Evolutionary conservation across 2,113 vertebrate species (phyloP).

Genomic region (Lagopus muta): DNA sequence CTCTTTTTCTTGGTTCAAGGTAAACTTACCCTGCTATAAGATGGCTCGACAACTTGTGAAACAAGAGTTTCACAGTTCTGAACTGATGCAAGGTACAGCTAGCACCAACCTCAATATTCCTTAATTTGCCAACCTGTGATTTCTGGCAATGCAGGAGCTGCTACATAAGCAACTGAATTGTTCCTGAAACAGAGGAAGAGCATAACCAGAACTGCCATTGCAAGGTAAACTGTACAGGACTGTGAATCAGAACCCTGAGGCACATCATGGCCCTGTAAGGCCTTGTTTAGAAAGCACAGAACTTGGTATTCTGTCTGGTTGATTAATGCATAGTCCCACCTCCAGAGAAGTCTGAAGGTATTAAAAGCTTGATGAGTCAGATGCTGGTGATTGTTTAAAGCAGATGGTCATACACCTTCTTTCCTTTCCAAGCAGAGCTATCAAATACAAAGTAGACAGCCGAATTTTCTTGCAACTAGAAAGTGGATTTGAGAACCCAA

Average conservation of each 20-base stretch:
- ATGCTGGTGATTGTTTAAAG: not conserved
- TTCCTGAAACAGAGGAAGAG: not conserved
- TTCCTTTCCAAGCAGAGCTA: not conserved
- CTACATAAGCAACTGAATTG: not conserved
- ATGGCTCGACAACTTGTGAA: constrained; percentile 13
- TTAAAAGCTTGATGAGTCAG: not conserved
- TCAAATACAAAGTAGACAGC: not conserved
- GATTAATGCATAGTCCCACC: not conserved
- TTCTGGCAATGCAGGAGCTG: not conserved
- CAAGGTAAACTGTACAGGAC: not conserved
- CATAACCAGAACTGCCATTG: not conserved
- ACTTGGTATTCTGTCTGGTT: not conserved
- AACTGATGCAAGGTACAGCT: constrained; percentile 15
- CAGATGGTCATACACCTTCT: not conserved
- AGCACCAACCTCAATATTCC: not conserved
- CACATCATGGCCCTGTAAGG: not conserved
- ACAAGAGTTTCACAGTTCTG: constrained; percentile 16
- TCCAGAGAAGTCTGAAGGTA: not conserved
- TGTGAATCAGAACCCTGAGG: not conserved
- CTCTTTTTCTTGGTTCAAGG: not conserved
- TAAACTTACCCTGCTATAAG: not conserved
- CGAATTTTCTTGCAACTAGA: not conserved
- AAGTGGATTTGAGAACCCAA: not conserved
- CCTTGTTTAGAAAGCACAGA: not conserved
- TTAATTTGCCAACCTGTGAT: not conserved